Base-by-base conservation (phyloP, 2,113 vertebrate species). In the Limnothrissa miodon region DNA sequence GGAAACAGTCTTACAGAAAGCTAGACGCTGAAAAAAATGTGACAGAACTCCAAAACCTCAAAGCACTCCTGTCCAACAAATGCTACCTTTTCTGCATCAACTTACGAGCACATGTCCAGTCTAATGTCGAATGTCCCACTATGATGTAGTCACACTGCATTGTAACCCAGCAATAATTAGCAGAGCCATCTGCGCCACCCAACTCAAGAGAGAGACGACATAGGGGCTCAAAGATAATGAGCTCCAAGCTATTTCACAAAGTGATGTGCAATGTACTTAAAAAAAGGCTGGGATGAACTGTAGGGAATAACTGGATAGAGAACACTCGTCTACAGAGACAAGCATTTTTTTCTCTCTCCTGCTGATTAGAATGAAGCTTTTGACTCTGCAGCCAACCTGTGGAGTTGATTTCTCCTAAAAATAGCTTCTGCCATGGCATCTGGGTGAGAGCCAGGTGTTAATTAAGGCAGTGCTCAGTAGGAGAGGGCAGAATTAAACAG, bases 381-480 rank as follows among this genome's bases (percentile, higher is more conserved):
- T 29, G 25, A 29, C 7, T 62, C 83, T 45, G 81, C 44, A 62
- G 36, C 19, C 51, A 39, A 79, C 78, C 25, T 48, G 70, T 36
- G 78, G 48, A 46, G 70, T 83, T 70, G 39, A 70, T 0, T 42
- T 51, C 39, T 59, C n/a, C 42, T 45, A 79, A 62, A 84, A 59
- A 83, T 9, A 66, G 8, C 5, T 17, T 82, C n/a, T 62, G 66
- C 44, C 36, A 11, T 82, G 39, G 1, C 42, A 79, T 85, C 56
- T 83, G 80, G 66, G 42, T 29, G 10, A 48, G 42, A 59, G 59
- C 70, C 66, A 36, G 82, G 44, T 51, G 81, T 62, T 84, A 82
- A 87, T 84, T 81, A 85, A 87, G 86, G 17, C 7, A n/a, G 1
- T 78, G 87, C 89, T 88, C 85, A 2, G n/a, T n/a, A 7, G 59